These are phyloP conservation scores for Ephestia elutella DNA, from an alignment of 1,140 invertebrate species.

Conservation along the genomic window DNA sequence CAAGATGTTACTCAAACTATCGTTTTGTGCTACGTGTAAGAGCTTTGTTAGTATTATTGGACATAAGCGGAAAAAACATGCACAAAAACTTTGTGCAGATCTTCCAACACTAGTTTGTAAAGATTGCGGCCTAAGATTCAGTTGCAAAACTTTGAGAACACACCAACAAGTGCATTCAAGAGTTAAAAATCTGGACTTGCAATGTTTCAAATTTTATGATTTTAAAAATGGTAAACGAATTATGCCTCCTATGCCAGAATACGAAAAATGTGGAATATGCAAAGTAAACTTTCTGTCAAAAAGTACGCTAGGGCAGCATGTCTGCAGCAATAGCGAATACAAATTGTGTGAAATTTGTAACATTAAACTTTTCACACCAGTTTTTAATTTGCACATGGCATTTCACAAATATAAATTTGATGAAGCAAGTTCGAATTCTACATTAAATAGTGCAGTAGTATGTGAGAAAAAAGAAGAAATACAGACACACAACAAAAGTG, in stretches of 20 bases:
- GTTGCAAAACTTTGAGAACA: conserved; percentile 19
- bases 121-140: conserved; percentile 45
- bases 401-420: conserved; percentile 38
- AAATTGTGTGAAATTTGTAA: conserved; percentile 36
- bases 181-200: conserved; percentile 28
- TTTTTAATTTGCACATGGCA: conserved; percentile 41
- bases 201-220: conserved; percentile 44
- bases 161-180: conserved; percentile 36
- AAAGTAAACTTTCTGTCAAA: conserved; percentile 36
- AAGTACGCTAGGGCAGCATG: conserved; percentile 27
- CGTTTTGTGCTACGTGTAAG: conserved; percentile 42
- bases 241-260: conserved; percentile 40
- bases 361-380: conserved; percentile 31
- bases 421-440: neutral
- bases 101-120: conserved; percentile 32
- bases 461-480: neutral
- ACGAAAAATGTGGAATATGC: conserved; percentile 42
- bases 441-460: neutral
- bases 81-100: conserved; percentile 25
- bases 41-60: conserved; percentile 29
- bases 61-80: conserved; percentile 25
- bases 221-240: conserved; percentile 30
- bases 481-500: neutral
- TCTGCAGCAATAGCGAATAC: conserved; percentile 27
- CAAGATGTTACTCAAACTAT: conserved; percentile 18